Evolutionary conservation across 1,140 invertebrate species (phyloP), one percentile per base, ranked within the genome.

Genomic region (Ditylenchus dipsaci): DNA sequence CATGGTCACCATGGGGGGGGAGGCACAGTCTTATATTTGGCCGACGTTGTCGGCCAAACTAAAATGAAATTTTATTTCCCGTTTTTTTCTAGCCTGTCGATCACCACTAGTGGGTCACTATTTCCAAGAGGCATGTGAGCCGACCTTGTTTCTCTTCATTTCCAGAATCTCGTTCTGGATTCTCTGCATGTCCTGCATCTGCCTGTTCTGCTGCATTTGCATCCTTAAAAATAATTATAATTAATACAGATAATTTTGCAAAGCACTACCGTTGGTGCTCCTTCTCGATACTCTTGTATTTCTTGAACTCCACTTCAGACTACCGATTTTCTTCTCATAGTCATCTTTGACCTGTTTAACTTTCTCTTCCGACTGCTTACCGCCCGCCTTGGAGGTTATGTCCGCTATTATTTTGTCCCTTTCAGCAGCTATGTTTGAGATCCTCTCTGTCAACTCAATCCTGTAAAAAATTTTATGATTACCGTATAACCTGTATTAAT

Each of bases 381-480:
- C 64, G n/a, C 33, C 53, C 38, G 66, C 23, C 49, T 69, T 78
- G 61, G 65, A 71, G 45, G 33, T 19, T 33, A 82, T 56, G 15
- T 83, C 53, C 13, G 66, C 67, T 19, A 81, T 29, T 27, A 76
- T 90, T 82, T 91, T 91, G 84, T 97, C 94, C 57, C 93, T 86
- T 85, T 97, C 95, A 60, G 91, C 88, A 83, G 95, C 90, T 0
- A 93, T 96, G 70, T 90, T 89, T 71, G 88, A 88, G 58, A 97
- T 97, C 77, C 90, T 89, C 1, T 88, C 88, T 79, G 91, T 90
- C n/a, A 97, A 84, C 58, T 91, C 89, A 43, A 38, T 38, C 33
- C 33, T 38, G 33, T 5, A 38, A 38, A 5, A 38, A 3, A 38
- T n/a, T n/a, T n/a, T n/a, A n/a, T n/a, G n/a, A n/a, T n/a, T n/a